These are phyloP conservation scores for Ditula angustiorana DNA, from an alignment of 2,888 invertebrate genomes.

Conservation along the genomic window DNA sequence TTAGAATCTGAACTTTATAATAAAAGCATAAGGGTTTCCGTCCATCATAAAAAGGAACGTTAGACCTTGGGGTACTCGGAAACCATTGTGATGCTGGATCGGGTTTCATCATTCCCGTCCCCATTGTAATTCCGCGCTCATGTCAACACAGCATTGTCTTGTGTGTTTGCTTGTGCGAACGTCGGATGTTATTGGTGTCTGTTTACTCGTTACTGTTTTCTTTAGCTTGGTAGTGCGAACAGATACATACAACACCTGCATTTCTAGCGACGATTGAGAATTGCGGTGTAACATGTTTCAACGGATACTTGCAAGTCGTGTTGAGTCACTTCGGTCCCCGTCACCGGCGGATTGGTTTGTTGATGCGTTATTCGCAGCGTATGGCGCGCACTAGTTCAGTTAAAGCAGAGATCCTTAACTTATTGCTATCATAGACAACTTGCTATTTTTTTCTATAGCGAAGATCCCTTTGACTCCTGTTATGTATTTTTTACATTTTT, in stretches of 20 bases:
- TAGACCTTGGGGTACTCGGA: constrained; percentile 2
- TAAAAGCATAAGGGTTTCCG: neutral
- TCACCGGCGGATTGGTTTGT: too few species aligned
- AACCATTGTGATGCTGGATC: constrained; percentile 5
- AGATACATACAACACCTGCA: neutral
- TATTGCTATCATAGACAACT: too few species aligned
- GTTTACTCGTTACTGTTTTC: constrained; percentile 17
- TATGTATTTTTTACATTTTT: too few species aligned
- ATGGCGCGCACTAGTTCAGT: too few species aligned
- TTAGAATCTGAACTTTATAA: neutral
- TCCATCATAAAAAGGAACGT: neutral
- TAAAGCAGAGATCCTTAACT: too few species aligned
- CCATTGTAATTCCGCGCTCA: constrained; percentile 4
- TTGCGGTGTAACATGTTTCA: too few species aligned
- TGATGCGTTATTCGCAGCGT: too few species aligned
- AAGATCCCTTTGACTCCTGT: too few species aligned
- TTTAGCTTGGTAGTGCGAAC: neutral
- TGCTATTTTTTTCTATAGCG: too few species aligned
- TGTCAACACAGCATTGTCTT: constrained; percentile 14
- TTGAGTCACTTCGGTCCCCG: too few species aligned
- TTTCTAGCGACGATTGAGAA: neutral
- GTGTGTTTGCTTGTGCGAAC: constrained; percentile 8
- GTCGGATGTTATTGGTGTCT: constrained; percentile 13
- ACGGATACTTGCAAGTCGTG: too few species aligned
- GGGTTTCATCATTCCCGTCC: constrained; percentile 1